Base-by-base conservation (phyloP, 2,113 vertebrate species). In the Natator depressus region DNA sequence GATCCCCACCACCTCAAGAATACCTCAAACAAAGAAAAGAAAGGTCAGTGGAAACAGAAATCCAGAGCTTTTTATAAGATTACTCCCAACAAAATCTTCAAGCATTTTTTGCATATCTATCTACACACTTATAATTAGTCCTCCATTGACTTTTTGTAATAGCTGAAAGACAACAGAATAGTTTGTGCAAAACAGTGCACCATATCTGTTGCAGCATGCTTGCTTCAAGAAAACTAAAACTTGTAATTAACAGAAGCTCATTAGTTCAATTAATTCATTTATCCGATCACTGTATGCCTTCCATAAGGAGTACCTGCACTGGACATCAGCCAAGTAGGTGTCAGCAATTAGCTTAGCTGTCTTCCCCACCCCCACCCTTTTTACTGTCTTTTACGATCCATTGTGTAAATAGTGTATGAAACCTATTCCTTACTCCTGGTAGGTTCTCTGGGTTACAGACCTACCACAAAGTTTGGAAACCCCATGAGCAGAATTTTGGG, bases 161-260 rank as follows among this genome's bases (percentile, higher is more conserved):
- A 19, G 35, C 42, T 93, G 46, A 11, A 88, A 87, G 72, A 59
- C 5, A 91, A 3, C 35, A 9, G 65, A n/a, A 72, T 38, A 38
- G 19, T 22, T 10, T 38, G 65, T 3, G 35, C 35, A 72, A 72
- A 38, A n/a, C n/a, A 72, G 75, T 20, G 85, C 35, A 38, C 65
- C 8, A 19, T 20, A 38, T 69, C 65, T 38, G 87, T 55, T 96
- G 57, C 38, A 87, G 49, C 0, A 46, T n/a, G 90, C 84, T 85
- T 94, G 82, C 87, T 91, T 85, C 50, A 47, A 93, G 92, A 96
- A 97, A 96, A 96, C 88, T 88, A 96, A 96, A 95, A 92, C 85
- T 92, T 90, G 95, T 96, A 97, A 96, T 97, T 96, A 97, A 94
- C 80, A 82, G 78, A 97, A 96, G 95, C 97, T 97, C 91, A 92